These are phyloP conservation scores for Cavia porcellus DNA, from an alignment of 2,113 vertebrate species.

Conservation along the genomic window DNA sequence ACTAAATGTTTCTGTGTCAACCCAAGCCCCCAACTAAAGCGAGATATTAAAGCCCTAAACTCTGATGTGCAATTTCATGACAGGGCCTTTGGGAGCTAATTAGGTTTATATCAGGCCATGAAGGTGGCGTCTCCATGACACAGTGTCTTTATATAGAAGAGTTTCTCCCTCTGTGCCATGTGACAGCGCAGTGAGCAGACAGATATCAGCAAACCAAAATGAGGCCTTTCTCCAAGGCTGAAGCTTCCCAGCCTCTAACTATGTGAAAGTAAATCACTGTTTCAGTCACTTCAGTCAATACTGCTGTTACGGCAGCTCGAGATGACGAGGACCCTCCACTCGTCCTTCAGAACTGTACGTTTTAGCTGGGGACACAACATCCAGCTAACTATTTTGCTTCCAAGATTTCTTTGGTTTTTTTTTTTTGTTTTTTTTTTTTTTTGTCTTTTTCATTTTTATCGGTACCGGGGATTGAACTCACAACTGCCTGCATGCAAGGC, in stretches of 20 bases:
- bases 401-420: background rate
- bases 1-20: background rate
- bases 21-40: background rate
- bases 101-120: background rate
- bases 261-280: background rate
- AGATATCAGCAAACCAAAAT: background rate
- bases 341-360: background rate
- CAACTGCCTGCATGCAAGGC: too few species aligned
- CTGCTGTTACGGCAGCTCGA: background rate
- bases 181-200: background rate
- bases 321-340: background rate
- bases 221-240: background rate
- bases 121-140: background rate
- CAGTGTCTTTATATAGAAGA: background rate
- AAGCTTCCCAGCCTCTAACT: background rate
- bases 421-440: background rate
- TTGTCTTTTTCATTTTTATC: too few species aligned
- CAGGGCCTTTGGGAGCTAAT: background rate
- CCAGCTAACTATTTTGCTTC: background rate
- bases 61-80: background rate
- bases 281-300: background rate
- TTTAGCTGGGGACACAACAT: background rate
- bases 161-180: background rate
- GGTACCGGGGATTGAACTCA: too few species aligned
- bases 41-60: background rate